phyloP scores from a whole-genome alignment of 2,888 invertebrate species.

The Vesta saturnalis region DNA sequence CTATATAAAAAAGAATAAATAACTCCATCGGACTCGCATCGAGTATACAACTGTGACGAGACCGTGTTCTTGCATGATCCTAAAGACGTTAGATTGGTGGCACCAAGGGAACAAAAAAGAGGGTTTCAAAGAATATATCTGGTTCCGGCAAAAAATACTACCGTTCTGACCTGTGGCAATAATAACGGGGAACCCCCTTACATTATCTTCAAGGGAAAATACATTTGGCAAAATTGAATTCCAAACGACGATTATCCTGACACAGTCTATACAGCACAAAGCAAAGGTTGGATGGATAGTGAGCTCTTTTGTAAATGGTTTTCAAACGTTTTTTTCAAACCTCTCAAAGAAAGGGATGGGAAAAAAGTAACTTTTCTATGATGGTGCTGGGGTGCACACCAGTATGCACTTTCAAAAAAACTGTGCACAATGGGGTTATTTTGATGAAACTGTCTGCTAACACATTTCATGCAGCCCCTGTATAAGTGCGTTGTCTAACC shows the following conservation, averaged over 20 bases:
- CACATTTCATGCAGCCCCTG: too few relatives aligned
- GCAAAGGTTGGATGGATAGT: too few relatives aligned
- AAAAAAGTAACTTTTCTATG: conserved; percentile 26
- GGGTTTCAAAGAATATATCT: too few relatives aligned
- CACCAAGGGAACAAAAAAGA: conserved; percentile 15
- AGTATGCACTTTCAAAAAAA: too few relatives aligned
- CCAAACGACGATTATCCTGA: too few relatives aligned
- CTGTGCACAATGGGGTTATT: conserved; percentile 27
- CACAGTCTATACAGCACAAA: too few relatives aligned
- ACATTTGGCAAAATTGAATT: too few relatives aligned
- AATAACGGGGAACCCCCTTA: conserved; percentile 8
- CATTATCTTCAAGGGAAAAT: conserved; percentile 2
- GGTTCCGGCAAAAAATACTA: conserved; percentile 18
- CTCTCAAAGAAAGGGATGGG: too few relatives aligned
- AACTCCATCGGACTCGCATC: background rate
- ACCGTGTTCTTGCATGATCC: background rate
- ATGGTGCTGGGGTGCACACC: conserved; percentile 18
- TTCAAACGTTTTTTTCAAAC: background rate
- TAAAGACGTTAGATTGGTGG: conserved; percentile 4
- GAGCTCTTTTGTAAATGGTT: background rate
- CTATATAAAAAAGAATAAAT: conserved; percentile 12
- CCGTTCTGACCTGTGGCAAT: conserved; percentile 14
- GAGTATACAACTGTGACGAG: too few relatives aligned
- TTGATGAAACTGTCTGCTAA: conserved; percentile 24
- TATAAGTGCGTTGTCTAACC: too few relatives aligned